Base-by-base conservation (phyloP, 2,888 invertebrate species). In the Chloroclysta siterata region DNA sequence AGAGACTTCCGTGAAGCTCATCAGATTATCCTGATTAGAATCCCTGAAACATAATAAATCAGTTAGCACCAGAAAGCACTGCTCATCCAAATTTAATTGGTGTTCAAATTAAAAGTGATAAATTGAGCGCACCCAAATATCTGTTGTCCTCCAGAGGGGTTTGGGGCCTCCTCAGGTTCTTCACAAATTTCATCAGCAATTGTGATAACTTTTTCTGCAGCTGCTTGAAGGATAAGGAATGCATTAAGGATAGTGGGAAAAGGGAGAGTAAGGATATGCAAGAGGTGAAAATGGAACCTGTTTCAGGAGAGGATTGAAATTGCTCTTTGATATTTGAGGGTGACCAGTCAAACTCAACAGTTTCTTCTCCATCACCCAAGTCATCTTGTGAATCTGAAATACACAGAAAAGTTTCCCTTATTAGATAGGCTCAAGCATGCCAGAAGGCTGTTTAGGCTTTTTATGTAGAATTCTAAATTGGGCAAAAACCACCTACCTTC, bases 311-410 rank as follows among this genome's bases (percentile, higher is more conserved):
- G 58, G 74, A 76, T 50, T 73, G 48, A 44, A 71, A 69, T 64
- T 76, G 72, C 33, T 75, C 75, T 41, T 72, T 75, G 70, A 77
- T 82, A 22, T 77, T 78, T 41, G 80, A 60, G 41, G 81, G 70
- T 10, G 83, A 63, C 90, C 90, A 91, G 59, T 90, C 86, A 60
- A 88, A 77, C 60, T 90, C 85, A 66, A 84, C 78, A 58, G 78
- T 86, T 46, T 89, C 89, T 74, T 89, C 89, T 75, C 85, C 86
- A 67, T 88, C 89, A 77, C 80, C 84, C 60, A 80, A 79, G 42
- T 86, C 86, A 52, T 89, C 89, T 73, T 78, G 81, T 41, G 80
- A 75, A 73, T 87, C 88, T 88, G 70, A 60, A 82, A 80, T 17
- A 41, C 4, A 33, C 7, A 15, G 14, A 15, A 46, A 10, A 17